phyloP scores from a whole-genome alignment of 2,888 invertebrate species.

The Luperina testacea region DNA sequence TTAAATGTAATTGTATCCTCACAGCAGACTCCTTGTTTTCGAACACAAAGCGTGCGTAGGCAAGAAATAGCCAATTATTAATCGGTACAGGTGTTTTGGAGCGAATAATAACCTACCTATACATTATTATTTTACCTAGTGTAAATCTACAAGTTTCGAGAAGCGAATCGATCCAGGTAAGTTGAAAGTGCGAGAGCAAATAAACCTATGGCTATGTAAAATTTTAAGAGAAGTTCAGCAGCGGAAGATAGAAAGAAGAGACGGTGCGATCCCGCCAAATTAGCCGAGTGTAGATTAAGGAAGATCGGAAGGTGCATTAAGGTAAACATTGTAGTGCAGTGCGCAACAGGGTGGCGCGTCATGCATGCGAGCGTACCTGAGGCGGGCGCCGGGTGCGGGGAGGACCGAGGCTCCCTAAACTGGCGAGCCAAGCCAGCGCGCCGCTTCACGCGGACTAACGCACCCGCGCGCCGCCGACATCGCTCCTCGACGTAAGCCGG shows the following conservation, averaged over 20 bases:
- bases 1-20: constrained; percentile 53
- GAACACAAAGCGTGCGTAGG: constrained; percentile 43
- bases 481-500: constrained; percentile 67
- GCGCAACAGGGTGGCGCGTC: constrained; percentile 86
- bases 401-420: constrained; percentile 69
- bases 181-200: constrained; percentile 56
- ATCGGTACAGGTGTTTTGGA: constrained; percentile 22
- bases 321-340: constrained; percentile 85
- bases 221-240: constrained; percentile 53
- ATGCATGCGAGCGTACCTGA: constrained; percentile 79
- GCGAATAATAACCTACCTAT: constrained; percentile 26
- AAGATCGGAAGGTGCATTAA: constrained; percentile 67
- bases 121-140: constrained; percentile 44
- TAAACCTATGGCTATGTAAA: constrained; percentile 46
- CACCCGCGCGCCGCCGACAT: constrained; percentile 64
- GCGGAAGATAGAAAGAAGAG: constrained; percentile 60
- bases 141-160: constrained; percentile 55
- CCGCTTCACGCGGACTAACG: constrained; percentile 87
- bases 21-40: constrained; percentile 36
- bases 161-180: constrained; percentile 62
- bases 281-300: constrained; percentile 67
- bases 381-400: constrained; percentile 81
- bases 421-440: constrained; percentile 79
- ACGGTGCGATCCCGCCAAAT: constrained; percentile 66
- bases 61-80: constrained; percentile 39